Evolutionary conservation across 2,113 vertebrate genomes (phyloP).

Genomic region (Ochotona princeps): DNA sequence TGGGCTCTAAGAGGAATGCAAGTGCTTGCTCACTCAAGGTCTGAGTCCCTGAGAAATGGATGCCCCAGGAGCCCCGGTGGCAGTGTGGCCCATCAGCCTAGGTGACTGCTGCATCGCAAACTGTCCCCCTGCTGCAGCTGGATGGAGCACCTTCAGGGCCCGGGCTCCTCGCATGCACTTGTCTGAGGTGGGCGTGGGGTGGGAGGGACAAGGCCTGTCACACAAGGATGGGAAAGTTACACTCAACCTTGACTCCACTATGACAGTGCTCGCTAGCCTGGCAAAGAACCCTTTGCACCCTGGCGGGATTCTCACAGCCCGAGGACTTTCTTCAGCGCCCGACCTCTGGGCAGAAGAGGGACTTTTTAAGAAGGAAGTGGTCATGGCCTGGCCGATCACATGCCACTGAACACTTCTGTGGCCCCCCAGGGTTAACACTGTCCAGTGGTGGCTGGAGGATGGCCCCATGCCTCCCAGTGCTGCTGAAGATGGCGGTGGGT

Average conservation of each 20-base stretch:
- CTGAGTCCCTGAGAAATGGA: neutral
- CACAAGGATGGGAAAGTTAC: neutral
- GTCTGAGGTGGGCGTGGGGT: no score
- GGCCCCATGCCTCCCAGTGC: fast-evolving
- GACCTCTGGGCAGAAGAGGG: neutral
- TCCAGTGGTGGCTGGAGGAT: neutral
- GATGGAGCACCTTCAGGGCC: neutral
- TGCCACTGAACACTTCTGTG: neutral
- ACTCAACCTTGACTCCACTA: neutral
- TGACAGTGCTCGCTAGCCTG: neutral
- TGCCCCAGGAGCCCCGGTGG: neutral
- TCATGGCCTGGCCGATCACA: fast-evolving
- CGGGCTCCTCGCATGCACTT: neutral
- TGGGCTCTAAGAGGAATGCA: neutral
- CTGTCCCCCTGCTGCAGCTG: no score
- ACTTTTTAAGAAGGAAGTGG: neutral
- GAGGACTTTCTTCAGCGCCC: neutral
- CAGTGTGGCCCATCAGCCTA: neutral
- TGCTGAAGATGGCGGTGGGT: neutral
- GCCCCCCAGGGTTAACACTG: neutral
- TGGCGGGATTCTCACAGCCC: neutral
- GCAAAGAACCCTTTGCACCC: neutral
- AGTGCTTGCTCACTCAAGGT: neutral
- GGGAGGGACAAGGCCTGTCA: neutral
- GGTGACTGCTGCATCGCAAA: no score